Base-by-base conservation (phyloP, 2,113 vertebrate genomes). In the Syrrhaptes paradoxus region DNA sequence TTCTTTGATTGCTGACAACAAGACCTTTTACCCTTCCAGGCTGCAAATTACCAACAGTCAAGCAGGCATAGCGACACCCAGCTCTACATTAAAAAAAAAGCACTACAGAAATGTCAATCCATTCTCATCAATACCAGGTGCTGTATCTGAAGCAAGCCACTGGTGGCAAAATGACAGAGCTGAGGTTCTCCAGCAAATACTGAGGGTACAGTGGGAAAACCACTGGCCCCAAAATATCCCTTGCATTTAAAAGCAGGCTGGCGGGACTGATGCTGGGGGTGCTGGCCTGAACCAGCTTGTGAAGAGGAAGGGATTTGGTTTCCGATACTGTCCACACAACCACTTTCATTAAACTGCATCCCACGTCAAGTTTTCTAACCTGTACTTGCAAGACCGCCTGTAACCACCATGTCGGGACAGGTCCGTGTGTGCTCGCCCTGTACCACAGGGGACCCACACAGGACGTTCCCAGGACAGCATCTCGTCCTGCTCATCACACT, bases 1-100 rank as follows among this genome's bases (percentile, higher is more conserved):
- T 13, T 9, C 49, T 83, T 77, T 0, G 0, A 9, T 81, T n/a
- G 58, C 21, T 41, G 22, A 21, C 31, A 49, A 59, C 0, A 1
- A 68, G 62, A 72, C 19, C 71, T 94, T 87, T 82, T 41, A 80
- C 49, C 85, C 29, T 79, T 93, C 38, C n/a, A n/a, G 43, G 49
- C 38, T 61, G n/a, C 54, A 88, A 65, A 87, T 73, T 61, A 48
- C 29, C 46, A 61, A 18, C 66, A 76, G 71, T 66, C 82, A 87
- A 72, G 63, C 26, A 29, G 62, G 18, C 4, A 0, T 58, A 89
- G 38, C 26, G 34, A 79, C 75, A 82, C 17, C 31, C 43, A 46
- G 74, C 24, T 63, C 52, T 57, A 52, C 36, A 8, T 41, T 45
- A 75, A 85, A 65, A 74, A 74, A 80, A 85, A 55, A 83, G 10